Evolutionary conservation across 2,888 invertebrate genomes (phyloP), one percentile per base, ranked within the genome.

Genomic region (Nomada ruficornis): DNA sequence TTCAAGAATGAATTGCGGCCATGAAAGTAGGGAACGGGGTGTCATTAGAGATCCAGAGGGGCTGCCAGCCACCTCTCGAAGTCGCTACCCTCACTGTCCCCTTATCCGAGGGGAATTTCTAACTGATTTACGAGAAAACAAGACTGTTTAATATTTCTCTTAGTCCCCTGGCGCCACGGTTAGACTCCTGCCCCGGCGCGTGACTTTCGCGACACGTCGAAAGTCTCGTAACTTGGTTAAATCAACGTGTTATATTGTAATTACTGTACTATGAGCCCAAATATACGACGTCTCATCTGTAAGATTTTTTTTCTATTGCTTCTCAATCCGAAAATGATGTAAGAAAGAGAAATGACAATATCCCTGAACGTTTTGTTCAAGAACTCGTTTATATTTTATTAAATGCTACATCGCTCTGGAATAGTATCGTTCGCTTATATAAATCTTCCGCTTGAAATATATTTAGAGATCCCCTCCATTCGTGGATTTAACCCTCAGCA

Each of bases 51-150:
- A 91, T 88, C 88, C 82, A 76, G 84, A 88, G 89, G 91, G 90
- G 90, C 90, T 82, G 86, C 82, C 77, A 83, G 74, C 86, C 83
- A 90, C 88, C 91, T 89, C 87, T 87, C 86, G 82, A 90, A 91
- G 90, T 89, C 88, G 82, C 80, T 87, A 87, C 91, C 90, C 90
- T 92, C 88, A 79, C 86, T 82, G 83, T 88, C 84, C 85, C 86
- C 87, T 88, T 85, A 85, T 87, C 86, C 89, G 86, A 89, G 89
- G 89, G 90, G 91, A 90, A 92, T 91, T 92, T 91, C 93, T 92
- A 92, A 92, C 93, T 93, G 93, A 93, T 93, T 93, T 93, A 93
- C 92, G 92, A 90, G 93, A 93, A 93, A 93, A 93, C 93, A 93
- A 93, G 93, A 90, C 93, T 93, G 91, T 92, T 93, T 93, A 93